phyloP scores from a whole-genome alignment of 2,113 vertebrate species.

The Pavo muticus region DNA sequence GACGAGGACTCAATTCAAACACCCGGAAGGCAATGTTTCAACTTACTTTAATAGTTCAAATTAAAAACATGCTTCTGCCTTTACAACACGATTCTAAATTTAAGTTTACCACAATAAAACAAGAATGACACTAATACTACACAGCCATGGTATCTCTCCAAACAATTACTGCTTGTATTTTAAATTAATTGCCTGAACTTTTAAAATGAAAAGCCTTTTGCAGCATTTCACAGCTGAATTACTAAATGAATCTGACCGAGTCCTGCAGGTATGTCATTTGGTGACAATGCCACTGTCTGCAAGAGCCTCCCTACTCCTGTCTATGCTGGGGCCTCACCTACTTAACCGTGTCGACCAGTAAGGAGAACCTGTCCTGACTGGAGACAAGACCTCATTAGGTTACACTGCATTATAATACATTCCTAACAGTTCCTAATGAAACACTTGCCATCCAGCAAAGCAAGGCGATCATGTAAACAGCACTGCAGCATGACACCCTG shows the following conservation, averaged over 20 bases:
- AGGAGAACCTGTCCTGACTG: not conserved
- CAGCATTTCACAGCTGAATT: not conserved
- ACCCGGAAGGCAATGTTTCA: not conserved
- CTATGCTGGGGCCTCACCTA: not conserved
- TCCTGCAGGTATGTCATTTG: not conserved
- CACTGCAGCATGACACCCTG: not conserved
- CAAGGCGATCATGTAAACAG: slow-evolving; percentile 27
- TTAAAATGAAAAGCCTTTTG: not conserved
- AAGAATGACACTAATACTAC: not conserved
- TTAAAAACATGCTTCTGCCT: slow-evolving; percentile 41
- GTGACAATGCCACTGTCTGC: not conserved
- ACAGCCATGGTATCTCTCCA: not conserved
- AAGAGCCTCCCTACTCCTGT: not conserved
- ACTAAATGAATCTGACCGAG: not conserved
- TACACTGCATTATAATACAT: not conserved
- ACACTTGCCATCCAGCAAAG: slow-evolving; percentile 40
- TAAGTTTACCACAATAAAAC: slow-evolving; percentile 44
- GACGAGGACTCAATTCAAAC: not conserved
- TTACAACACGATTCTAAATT: slow-evolving; percentile 12
- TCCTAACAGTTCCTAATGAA: slow-evolving; percentile 37
- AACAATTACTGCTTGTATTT: slow-evolving; percentile 5
- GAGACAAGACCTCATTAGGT: slow-evolving; percentile 25
- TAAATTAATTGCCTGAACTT: slow-evolving; percentile 4
- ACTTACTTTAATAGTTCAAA: slow-evolving; percentile 30
- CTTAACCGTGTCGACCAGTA: not conserved